phyloP scores from a whole-genome alignment of 1,140 invertebrate genomes.

The Drosophila pectinifera region DNA sequence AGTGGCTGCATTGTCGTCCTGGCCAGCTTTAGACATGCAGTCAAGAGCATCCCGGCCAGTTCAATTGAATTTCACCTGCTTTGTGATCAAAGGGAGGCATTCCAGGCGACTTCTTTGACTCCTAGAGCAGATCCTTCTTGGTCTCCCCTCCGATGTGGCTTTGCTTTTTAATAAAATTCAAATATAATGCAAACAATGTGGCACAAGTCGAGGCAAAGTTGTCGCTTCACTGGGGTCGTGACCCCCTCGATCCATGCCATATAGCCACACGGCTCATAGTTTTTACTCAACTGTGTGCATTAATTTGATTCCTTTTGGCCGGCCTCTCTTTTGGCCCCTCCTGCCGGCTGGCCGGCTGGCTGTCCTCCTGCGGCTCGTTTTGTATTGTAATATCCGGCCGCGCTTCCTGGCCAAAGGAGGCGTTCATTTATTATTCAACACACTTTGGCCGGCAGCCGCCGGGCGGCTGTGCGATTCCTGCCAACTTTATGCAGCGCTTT shows the following conservation, averaged over 20 bases:
- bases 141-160: conserved; percentile 1
- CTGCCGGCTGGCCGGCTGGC: not conserved
- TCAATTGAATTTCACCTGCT: conserved; percentile 10
- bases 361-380: conserved; percentile 38
- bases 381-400: conserved; percentile 66
- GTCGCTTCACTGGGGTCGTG: conserved; percentile 27
- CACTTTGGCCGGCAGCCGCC: conserved; percentile 26
- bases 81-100: not conserved
- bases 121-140: not conserved
- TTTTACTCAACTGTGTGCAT: conserved; percentile 62
- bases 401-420: conserved; percentile 29
- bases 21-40: conserved; percentile 1
- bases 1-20: conserved; percentile 25
- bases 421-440: conserved; percentile 48
- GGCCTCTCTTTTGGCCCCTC: not conserved
- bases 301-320: conserved; percentile 64
- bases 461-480: conserved; percentile 5
- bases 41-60: not conserved
- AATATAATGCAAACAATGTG: conserved; percentile 67
- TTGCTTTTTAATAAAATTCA: conserved; percentile 59
- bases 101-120: conserved; percentile 9
- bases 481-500: conserved; percentile 58
- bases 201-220: conserved; percentile 39
- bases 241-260: not conserved
- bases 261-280: conserved; percentile 41